Evolutionary conservation across 1,140 invertebrate species (phyloP).

Genomic region (Wasmannia auropunctata): DNA sequence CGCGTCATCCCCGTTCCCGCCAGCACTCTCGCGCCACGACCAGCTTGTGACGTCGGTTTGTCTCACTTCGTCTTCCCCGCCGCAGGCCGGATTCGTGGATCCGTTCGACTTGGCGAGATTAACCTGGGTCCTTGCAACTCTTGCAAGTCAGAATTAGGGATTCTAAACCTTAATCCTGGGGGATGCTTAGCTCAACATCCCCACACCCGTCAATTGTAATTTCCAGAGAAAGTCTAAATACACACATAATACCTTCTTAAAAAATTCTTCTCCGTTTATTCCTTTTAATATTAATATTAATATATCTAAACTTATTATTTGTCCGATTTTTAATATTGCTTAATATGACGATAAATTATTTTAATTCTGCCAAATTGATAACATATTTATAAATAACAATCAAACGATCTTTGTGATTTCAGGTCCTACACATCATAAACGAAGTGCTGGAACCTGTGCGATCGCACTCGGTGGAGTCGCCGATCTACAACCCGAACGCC

Average conservation of each 20-base stretch:
- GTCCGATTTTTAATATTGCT: neutral
- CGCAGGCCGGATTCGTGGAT: conserved; percentile 22
- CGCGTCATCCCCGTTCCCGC: conserved; percentile 20
- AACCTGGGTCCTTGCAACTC: conserved; percentile 56
- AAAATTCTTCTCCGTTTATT: neutral
- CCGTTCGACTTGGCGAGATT: conserved; percentile 60
- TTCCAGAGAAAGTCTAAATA: neutral
- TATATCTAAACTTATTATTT: neutral
- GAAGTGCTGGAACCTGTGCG: conserved; percentile 91
- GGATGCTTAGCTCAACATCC: neutral
- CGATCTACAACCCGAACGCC: conserved; percentile 92
- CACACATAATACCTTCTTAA: neutral
- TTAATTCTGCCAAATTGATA: neutral
- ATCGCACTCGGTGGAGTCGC: conserved; percentile 86
- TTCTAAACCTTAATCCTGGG: neutral
- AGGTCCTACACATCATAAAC: conserved; percentile 94
- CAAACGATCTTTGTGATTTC: conserved; percentile 39
- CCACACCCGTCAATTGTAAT: neutral
- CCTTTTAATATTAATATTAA: neutral
- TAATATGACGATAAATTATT: neutral
- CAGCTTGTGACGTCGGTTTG: conserved; percentile 65
- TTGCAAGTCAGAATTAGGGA: conserved; percentile 47
- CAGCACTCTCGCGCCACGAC: neutral
- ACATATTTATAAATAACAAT: neutral
- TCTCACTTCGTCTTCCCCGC: conserved; percentile 65